Percentiles rank a stretch among this genome's conserved stretches.
These are phyloP conservation scores for Xanthorhoe designata DNA, from an alignment of 2,888 invertebrate species.

Conservation along the genomic window DNA sequence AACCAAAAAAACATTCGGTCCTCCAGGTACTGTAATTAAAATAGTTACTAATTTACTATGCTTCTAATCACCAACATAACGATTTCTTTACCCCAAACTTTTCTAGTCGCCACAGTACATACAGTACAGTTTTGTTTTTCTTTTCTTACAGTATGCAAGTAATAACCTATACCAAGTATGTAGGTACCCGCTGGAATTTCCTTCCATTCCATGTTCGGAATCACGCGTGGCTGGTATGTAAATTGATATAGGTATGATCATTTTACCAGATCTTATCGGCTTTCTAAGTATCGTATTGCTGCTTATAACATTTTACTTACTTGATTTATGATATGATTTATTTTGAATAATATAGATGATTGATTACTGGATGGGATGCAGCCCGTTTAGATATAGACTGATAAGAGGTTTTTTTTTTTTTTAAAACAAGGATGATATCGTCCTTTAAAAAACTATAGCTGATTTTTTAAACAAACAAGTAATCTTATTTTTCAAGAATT, in stretches of 20 bases:
- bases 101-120: too few relatives aligned
- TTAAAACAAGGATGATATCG: not conserved
- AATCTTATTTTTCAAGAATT: too few relatives aligned
- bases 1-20: too few relatives aligned
- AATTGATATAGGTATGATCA: conserved; percentile 18
- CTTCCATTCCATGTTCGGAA: conserved; percentile 1
- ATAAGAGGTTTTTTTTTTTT: not conserved
- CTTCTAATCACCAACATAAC: too few relatives aligned
- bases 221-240: not conserved
- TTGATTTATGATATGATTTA: not conserved
- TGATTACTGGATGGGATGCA: not conserved
- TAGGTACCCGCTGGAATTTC: not conserved
- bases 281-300: conserved; percentile 16
- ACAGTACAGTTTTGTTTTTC: too few relatives aligned
- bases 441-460: too few relatives aligned
- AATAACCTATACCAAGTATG: not conserved
- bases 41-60: too few relatives aligned
- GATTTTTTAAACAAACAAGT: too few relatives aligned
- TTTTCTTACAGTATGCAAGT: not conserved
- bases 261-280: conserved; percentile 17
- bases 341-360: not conserved
- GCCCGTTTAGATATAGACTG: not conserved
- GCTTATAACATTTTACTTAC: not conserved
- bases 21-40: too few relatives aligned
- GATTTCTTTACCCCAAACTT: too few relatives aligned